These are phyloP conservation scores for Brachyptera risi DNA, from an alignment of 2,888 invertebrate species.

Conservation along the genomic window DNA sequence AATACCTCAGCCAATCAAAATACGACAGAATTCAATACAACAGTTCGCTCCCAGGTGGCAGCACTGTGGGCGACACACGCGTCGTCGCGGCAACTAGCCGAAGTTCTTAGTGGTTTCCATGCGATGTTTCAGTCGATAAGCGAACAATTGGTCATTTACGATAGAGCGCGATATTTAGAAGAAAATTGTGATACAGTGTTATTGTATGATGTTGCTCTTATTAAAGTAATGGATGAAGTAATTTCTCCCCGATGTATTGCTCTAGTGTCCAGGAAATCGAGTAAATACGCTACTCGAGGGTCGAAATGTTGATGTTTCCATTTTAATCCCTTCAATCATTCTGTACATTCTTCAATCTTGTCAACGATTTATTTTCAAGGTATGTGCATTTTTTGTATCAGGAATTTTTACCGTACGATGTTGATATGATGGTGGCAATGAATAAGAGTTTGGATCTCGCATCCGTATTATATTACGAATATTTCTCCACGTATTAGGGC, in stretches of 20 bases:
- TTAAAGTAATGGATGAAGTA: constrained; percentile 57
- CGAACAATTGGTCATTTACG: constrained; percentile 53
- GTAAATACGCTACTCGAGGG: too few relatives aligned
- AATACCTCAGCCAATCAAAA: constrained; percentile 32
- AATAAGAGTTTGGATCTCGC: too few relatives aligned
- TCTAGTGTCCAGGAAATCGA: too few relatives aligned
- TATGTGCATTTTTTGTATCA: too few relatives aligned
- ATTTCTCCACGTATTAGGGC: too few relatives aligned
- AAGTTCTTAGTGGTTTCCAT: constrained; percentile 50
- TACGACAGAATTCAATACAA: constrained; percentile 37
- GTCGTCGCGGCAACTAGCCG: constrained; percentile 43
- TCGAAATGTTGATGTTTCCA: too few relatives aligned
- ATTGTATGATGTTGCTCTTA: constrained; percentile 48
- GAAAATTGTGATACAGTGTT: constrained; percentile 42
- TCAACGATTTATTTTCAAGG: too few relatives aligned
- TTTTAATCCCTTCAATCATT: too few relatives aligned
- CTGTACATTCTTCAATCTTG: too few relatives aligned
- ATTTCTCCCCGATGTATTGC: constrained; percentile 65
- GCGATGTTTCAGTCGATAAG: constrained; percentile 51
- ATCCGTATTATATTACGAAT: too few relatives aligned
- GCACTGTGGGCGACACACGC: constrained; percentile 41
- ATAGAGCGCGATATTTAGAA: constrained; percentile 50
- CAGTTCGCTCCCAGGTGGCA: constrained; percentile 36
- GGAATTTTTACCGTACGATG: too few relatives aligned
- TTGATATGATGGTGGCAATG: too few relatives aligned